Conservation (phyloP, 1,140 invertebrate genomes). For the Ridgeia piscesae region DNA sequence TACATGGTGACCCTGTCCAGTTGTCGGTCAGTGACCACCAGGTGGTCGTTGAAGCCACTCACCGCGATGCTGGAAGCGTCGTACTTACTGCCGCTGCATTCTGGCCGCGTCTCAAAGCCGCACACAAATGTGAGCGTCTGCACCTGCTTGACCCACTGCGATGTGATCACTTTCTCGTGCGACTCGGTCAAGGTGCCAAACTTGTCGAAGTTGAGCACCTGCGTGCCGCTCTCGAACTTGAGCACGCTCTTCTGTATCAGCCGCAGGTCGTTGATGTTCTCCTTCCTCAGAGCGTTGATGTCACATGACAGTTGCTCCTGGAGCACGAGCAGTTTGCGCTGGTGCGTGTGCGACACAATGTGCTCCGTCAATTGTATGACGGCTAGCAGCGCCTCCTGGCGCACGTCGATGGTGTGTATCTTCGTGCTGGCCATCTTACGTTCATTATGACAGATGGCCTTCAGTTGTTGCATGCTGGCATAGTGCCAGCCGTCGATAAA, state of each 20-base stretch:
- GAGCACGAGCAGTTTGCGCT: not conserved
- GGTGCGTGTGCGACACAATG: not conserved
- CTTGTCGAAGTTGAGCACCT: constrained; percentile 10
- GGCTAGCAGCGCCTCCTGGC: not conserved
- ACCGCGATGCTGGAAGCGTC: constrained; percentile 8
- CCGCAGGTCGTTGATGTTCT: constrained; percentile 22
- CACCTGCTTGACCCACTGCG: not conserved
- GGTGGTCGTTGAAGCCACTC: not conserved
- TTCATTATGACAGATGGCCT: constrained; percentile 12
- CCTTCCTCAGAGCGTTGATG: not conserved
- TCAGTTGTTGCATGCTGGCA: constrained; percentile 11
- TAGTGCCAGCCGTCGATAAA: constrained; percentile 24
- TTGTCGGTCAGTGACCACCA: constrained; percentile 19
- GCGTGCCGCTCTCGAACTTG: not conserved
- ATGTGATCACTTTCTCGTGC: constrained; percentile 10
- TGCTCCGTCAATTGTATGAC: constrained; percentile 3
- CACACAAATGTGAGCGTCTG: not conserved
- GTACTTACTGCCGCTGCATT: not conserved
- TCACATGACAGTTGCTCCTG: not conserved
- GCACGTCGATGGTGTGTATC: not conserved
- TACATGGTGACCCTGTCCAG: constrained; percentile 2
- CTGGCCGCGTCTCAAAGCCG: not conserved
- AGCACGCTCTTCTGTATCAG: constrained; percentile 3
- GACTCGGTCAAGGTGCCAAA: constrained; percentile 3
- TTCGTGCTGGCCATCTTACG: not conserved